These are phyloP conservation scores for Callimorpha dominula DNA, from an alignment of 2,888 invertebrate genomes.

Conservation along the genomic window DNA sequence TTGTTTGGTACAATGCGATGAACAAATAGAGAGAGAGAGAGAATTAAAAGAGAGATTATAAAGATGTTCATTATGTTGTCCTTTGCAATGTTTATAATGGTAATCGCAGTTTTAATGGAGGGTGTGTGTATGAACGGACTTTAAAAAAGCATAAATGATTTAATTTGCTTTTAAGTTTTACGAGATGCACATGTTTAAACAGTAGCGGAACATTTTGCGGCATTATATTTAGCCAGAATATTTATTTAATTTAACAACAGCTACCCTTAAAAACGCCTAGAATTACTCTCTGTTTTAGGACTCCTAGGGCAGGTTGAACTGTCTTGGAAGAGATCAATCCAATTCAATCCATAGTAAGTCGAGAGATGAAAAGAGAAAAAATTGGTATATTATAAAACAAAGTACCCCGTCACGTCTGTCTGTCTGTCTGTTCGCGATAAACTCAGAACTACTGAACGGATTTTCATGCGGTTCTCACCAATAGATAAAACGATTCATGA, in stretches of 20 bases:
- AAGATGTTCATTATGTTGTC: conserved; percentile 36
- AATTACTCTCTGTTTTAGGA: no score
- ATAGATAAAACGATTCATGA: no score
- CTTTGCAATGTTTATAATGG: conserved; percentile 31
- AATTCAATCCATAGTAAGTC: no score
- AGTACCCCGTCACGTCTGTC: no score
- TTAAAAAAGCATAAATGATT: conserved; percentile 13
- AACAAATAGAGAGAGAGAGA: conserved; percentile 23
- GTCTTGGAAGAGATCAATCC: no score
- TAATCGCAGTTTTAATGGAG: conserved; percentile 26
- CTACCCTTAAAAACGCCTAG: no score
- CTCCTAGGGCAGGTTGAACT: no score
- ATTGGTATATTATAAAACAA: no score
- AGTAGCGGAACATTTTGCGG: not conserved
- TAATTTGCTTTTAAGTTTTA: not conserved
- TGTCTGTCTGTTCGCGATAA: no score
- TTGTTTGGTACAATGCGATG: conserved; percentile 54
- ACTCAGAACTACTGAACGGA: no score
- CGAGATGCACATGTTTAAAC: not conserved
- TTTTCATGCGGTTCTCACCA: no score
- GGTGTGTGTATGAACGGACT: conserved; percentile 12
- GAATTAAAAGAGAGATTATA: conserved; percentile 38
- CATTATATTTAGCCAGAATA: not conserved
- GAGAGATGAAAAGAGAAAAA: no score
- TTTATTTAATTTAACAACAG: not conserved